Conservation (phyloP, 2,113 vertebrate species). For the Cheirogaleus medius region DNA sequence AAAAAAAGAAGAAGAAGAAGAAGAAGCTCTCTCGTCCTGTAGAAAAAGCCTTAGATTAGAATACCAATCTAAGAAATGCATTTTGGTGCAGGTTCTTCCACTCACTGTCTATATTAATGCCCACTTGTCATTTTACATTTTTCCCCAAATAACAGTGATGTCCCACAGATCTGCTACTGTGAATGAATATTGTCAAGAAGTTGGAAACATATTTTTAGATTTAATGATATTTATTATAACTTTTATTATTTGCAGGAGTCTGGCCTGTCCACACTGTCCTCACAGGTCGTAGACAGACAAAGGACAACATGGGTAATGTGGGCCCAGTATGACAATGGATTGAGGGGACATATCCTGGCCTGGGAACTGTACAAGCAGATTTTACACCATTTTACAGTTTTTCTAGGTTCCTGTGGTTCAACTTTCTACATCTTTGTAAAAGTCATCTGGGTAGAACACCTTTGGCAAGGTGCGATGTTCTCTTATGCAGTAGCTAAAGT, state of each 20-base stretch:
- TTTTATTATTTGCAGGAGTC: neutral
- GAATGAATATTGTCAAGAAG: neutral
- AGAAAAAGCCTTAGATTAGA: neutral
- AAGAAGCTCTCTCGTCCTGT: neutral
- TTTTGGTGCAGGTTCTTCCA: neutral
- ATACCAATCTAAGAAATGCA: neutral
- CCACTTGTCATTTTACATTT: neutral
- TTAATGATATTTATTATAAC: neutral
- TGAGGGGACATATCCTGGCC: fast-evolving
- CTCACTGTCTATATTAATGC: neutral
- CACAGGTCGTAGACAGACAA: neutral
- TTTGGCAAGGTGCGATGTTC: neutral
- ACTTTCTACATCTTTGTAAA: neutral
- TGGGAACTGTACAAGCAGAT: neutral
- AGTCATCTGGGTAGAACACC: neutral
- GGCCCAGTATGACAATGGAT: neutral
- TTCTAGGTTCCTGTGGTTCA: neutral
- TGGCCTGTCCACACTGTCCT: neutral
- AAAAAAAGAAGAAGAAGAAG: too few species aligned
- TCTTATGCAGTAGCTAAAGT: neutral
- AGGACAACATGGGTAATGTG: fast-evolving
- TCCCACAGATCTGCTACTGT: neutral
- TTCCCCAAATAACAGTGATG: neutral
- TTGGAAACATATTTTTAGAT: neutral
- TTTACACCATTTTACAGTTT: neutral